phyloP scores from a whole-genome alignment of 2,888 invertebrate species.

The Drosophila quinaria region DNA sequence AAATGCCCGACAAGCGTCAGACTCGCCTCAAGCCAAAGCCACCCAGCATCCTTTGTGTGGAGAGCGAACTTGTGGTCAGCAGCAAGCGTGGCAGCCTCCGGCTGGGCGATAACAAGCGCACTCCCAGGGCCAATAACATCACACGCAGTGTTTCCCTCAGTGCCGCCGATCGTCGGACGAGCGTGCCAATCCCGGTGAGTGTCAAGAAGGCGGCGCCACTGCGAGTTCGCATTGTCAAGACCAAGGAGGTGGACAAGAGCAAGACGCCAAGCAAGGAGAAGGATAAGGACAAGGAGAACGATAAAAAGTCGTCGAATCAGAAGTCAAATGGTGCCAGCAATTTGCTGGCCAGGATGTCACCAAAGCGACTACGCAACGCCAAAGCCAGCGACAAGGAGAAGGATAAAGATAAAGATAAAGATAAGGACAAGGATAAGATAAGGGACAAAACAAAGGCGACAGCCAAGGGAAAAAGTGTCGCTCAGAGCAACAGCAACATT shows the following conservation, averaged over 20 bases:
- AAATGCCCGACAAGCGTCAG: slow-evolving; percentile 83
- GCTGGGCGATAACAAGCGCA: slow-evolving; percentile 56
- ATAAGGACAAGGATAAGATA: slow-evolving; percentile 21
- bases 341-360: slow-evolving; percentile 77
- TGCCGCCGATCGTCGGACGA: slow-evolving; percentile 72
- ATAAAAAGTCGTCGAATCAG: slow-evolving; percentile 70
- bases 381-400: slow-evolving; percentile 56
- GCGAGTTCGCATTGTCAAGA: slow-evolving; percentile 57
- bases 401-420: slow-evolving; percentile 36
- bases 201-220: slow-evolving; percentile 41
- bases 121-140: slow-evolving; percentile 48
- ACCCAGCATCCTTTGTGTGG: slow-evolving; percentile 84
- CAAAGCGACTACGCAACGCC: slow-evolving; percentile 67
- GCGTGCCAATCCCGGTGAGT: slow-evolving; percentile 49
- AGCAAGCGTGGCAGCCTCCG: slow-evolving; percentile 71
- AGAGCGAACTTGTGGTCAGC: slow-evolving; percentile 84
- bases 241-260: slow-evolving; percentile 63
- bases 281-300: slow-evolving; percentile 62
- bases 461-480: slow-evolving; percentile 7
- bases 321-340: slow-evolving; percentile 55
- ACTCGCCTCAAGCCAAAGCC: slow-evolving; percentile 80
- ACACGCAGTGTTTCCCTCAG: slow-evolving; percentile 77
- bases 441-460: slow-evolving; percentile 32
- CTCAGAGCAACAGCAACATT: slow-evolving; percentile 11
- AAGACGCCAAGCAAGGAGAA: slow-evolving; percentile 49